phyloP scores from a whole-genome alignment of 2,113 vertebrate genomes.

The Pteronura brasiliensis region DNA sequence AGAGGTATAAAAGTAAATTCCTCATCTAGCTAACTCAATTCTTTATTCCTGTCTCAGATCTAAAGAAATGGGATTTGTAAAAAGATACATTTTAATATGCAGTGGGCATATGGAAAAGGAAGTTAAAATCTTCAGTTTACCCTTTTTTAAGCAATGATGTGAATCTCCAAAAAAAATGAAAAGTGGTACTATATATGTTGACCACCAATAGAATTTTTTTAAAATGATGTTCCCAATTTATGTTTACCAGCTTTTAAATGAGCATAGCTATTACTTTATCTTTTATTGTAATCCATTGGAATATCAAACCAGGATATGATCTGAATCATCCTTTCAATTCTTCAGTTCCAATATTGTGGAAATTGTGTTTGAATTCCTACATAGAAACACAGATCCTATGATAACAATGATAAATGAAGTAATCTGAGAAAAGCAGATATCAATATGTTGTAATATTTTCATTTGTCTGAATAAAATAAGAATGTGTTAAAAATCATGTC shows the following conservation, averaged over 20 bases:
- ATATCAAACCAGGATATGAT: not conserved
- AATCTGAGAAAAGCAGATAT: conserved; percentile 43
- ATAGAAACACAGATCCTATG: conserved; percentile 2
- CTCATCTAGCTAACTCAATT: not conserved
- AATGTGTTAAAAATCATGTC: conserved; percentile 28
- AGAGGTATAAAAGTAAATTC: not conserved
- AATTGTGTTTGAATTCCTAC: conserved; percentile 30
- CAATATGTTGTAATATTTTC: not conserved
- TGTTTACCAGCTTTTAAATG: not conserved
- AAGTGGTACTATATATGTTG: not conserved
- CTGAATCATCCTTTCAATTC: not conserved
- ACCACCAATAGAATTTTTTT: not conserved
- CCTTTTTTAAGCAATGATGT: not conserved
- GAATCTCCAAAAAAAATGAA: not conserved
- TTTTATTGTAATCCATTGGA: not conserved
- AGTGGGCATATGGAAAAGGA: not conserved
- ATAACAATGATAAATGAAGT: conserved; percentile 17
- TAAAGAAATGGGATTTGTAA: not conserved
- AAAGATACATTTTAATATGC: not conserved
- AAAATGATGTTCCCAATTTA: not conserved
- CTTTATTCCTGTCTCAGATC: not conserved
- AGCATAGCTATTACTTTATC: not conserved
- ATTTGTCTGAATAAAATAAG: conserved; percentile 22
- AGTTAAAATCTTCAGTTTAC: not conserved
- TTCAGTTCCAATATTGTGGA: not conserved